Base-by-base conservation (phyloP, 2,888 invertebrate species). In the Zele albiditarsus region DNA sequence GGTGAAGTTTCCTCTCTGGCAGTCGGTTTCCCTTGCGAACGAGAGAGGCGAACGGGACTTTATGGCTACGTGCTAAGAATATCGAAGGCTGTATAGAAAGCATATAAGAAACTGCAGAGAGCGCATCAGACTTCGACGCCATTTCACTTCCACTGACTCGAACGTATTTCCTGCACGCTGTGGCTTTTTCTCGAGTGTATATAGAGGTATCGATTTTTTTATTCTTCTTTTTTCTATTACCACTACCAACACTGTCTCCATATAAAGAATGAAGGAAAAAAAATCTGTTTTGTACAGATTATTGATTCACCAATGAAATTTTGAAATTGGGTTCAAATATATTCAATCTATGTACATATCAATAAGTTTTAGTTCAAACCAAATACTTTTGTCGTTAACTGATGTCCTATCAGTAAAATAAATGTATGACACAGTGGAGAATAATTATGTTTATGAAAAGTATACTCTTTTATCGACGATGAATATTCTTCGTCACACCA, bases 21-120 rank as follows among this genome's bases (percentile, higher is more conserved):
- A 63, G 33, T 2, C 63, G 23, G 63, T 74, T 75, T 76, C 73
- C 63, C 75, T 77, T 75, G 73, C 71, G 68, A 67, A 77, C 57
- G 38, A 63, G 60, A 65, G 46, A 58, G 27, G 68, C 62, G 71
- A 73, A 49, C 28, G 65, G 53, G 68, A 74, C 74, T 78, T 74
- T 78, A 78, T 78, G 53, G 20, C 20, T 74, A 78, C 78, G 76
- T 72, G 78, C 76, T 66, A 62, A 28, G 75, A 77, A 77, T 77
- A 71, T 67, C 42, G 16, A 42, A 42, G 12, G 23, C 33, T 33
- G 20, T 53, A 20, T 53, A 8, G 20, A 53, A 53, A 53, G 53
- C 8, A 20, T 53, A 28, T 28, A 60, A 60, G 60, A 60, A 60
- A 60, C 60, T 60, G 60, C 60, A 60, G 60, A 53, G 53, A 60